Evolutionary conservation across 1,140 invertebrate genomes (phyloP).

Genomic region (Saccostrea glomerata): DNA sequence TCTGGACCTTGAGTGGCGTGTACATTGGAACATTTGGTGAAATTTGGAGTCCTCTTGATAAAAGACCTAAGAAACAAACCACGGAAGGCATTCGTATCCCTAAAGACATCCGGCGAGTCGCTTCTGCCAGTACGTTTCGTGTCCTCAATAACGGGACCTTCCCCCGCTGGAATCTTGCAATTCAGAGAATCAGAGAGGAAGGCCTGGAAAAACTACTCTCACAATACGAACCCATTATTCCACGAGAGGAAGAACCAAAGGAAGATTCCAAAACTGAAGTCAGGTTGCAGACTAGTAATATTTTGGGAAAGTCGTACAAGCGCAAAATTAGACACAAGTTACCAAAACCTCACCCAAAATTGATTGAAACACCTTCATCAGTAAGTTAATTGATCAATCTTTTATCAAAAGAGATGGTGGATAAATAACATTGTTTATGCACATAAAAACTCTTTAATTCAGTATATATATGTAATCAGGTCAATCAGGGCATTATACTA

Average conservation of each 20-base stretch:
- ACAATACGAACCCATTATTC: conserved; percentile 53
- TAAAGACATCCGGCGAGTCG: conserved; percentile 60
- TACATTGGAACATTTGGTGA: conserved; percentile 70
- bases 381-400: conserved; percentile 47
- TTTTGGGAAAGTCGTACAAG: conserved; percentile 67
- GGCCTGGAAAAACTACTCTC: conserved; percentile 50
- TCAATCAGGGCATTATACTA: too few species aligned
- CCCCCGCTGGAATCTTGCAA: conserved; percentile 56
- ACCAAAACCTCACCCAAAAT: conserved; percentile 59
- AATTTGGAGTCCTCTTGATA: conserved; percentile 56
- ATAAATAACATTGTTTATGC: too few species aligned
- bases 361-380: conserved; percentile 60
- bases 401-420: too few species aligned
- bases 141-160: conserved; percentile 63
- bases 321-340: conserved; percentile 61
- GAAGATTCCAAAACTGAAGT: conserved; percentile 33
- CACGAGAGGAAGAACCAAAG: conserved; percentile 36
- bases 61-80: background rate
- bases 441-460: too few species aligned
- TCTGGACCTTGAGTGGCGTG: conserved; percentile 64
- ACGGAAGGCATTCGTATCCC: conserved; percentile 56
- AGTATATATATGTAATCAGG: too few species aligned
- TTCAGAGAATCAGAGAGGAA: conserved; percentile 50
- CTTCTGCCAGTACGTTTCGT: conserved; percentile 63
- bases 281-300: conserved; percentile 54